These are phyloP conservation scores for Aelia acuminata DNA, from an alignment of 2,888 invertebrate species.

Conservation along the genomic window DNA sequence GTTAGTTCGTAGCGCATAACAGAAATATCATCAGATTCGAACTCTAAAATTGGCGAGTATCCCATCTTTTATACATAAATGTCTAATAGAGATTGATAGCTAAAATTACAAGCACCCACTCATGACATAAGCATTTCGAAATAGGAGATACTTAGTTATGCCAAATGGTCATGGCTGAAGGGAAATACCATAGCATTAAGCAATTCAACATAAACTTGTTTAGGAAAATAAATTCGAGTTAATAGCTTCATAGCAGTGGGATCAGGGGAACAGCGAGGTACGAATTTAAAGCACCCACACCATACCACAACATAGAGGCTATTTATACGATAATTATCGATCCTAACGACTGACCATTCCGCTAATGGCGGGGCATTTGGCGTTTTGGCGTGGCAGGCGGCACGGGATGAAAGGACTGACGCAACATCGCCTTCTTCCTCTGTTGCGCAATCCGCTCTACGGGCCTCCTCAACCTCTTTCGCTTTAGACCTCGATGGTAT, in stretches of 20 bases:
- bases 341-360: slow-evolving; percentile 6
- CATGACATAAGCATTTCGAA: background rate
- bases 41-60: too few relatives aligned
- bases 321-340: slow-evolving; percentile 25
- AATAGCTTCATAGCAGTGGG: background rate
- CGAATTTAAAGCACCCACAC: background rate
- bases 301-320: background rate
- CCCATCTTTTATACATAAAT: background rate
- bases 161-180: background rate
- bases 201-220: background rate
- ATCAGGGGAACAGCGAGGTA: background rate
- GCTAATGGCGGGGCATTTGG: slow-evolving; percentile 15
- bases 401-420: slow-evolving; percentile 5
- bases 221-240: background rate
- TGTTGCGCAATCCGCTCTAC: background rate
- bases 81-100: background rate
- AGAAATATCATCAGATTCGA: too few relatives aligned
- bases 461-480: background rate
- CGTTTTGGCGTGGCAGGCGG: background rate
- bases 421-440: background rate
- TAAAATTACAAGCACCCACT: background rate
- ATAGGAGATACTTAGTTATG: slow-evolving; percentile 1
- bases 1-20: too few relatives aligned
- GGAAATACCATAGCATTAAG: slow-evolving; percentile 27
- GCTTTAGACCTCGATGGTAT: background rate